phyloP scores from a whole-genome alignment of 2,797 vertebrate genomes.

The Clangula hyemalis region DNA sequence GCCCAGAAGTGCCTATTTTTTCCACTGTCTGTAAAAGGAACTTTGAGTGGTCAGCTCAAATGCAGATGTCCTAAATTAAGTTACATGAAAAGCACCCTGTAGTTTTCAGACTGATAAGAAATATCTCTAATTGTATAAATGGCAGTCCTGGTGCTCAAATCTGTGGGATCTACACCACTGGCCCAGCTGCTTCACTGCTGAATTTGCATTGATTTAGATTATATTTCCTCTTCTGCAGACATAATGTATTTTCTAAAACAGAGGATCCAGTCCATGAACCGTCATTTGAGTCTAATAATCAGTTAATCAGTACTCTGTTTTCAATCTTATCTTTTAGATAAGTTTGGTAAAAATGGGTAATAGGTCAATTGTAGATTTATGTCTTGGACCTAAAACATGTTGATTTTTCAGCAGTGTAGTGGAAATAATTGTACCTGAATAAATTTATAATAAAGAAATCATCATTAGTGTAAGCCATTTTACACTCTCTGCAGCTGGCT shows the following conservation, averaged over 20 bases:
- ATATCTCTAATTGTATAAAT: neutral
- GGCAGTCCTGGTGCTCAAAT: neutral
- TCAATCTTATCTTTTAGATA: slow-evolving; percentile 1
- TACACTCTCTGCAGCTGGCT: neutral
- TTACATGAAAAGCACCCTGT: slow-evolving; percentile 3
- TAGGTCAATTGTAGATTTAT: neutral
- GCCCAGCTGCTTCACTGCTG: neutral
- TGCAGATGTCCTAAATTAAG: slow-evolving; percentile 31
- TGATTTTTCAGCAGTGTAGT: neutral
- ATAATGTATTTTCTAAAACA: slow-evolving; percentile 1
- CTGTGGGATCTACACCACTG: neutral
- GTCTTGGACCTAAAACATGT: neutral
- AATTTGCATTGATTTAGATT: slow-evolving; percentile 35
- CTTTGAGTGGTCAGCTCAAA: neutral
- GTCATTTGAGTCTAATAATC: neutral
- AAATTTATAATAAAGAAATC: neutral
- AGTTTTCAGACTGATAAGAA: slow-evolving; percentile 25
- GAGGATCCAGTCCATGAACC: neutral
- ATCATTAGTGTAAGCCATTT: neutral
- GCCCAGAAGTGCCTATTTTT: slow-evolving; percentile 6
- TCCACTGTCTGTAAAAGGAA: neutral
- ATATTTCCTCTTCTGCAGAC: neutral
- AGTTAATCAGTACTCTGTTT: slow-evolving; percentile 4
- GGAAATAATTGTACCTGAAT: neutral
- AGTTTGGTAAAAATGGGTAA: neutral